These are phyloP conservation scores for Propithecus coquereli DNA, from an alignment of 2,113 vertebrate species.

Conservation along the genomic window DNA sequence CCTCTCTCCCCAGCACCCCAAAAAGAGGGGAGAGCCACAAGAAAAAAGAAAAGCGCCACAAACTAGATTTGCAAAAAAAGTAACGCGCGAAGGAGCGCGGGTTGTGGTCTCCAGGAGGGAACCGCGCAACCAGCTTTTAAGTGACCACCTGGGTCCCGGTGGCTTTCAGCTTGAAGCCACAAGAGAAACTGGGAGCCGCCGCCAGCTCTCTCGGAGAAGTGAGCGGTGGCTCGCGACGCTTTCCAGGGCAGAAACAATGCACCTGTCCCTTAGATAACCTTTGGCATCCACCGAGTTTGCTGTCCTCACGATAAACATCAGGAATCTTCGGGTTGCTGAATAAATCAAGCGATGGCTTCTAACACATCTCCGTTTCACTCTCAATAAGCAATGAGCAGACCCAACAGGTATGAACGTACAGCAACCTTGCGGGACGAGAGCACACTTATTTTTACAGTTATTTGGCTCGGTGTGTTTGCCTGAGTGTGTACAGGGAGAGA, in stretches of 20 bases:
- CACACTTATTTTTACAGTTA: background rate
- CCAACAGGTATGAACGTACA: background rate
- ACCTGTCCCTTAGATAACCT: constrained; percentile 75
- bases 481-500: too few relatives aligned
- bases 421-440: background rate
- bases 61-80: background rate
- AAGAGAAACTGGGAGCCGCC: background rate
- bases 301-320: constrained; percentile 49
- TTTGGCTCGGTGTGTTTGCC: background rate
- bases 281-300: constrained; percentile 42
- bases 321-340: constrained; percentile 62
- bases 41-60: background rate
- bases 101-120: background rate
- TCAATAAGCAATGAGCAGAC: background rate
- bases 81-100: accelerated
- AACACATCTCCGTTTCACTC: constrained; percentile 14
- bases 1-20: background rate
- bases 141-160: background rate
- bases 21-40: background rate
- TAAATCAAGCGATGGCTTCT: constrained; percentile 56
- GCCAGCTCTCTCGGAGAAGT: background rate
- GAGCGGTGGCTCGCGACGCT: constrained; percentile 46
- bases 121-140: accelerated
- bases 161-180: background rate
- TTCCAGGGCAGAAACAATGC: constrained; percentile 60